Evolutionary conservation across 2,797 vertebrate species (phyloP).

Genomic region (Falco rusticolus): DNA sequence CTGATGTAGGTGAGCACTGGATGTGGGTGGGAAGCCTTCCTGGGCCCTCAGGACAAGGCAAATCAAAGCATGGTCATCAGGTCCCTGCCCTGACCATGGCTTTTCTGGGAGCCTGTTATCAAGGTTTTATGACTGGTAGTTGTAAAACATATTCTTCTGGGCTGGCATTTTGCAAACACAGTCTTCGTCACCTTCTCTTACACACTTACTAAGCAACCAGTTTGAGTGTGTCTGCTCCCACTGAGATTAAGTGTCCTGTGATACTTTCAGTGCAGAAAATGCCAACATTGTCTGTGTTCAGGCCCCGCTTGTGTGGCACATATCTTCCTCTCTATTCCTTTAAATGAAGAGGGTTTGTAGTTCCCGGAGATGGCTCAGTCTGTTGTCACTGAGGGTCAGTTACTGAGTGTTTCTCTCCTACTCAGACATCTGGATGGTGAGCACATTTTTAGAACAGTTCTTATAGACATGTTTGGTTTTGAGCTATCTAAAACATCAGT

Average conservation of each 20-base stretch:
- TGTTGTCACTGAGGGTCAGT: background rate
- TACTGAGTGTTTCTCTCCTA: background rate
- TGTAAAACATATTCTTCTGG: background rate
- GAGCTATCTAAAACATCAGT: background rate
- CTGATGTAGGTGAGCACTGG: background rate
- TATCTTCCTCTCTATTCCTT: background rate
- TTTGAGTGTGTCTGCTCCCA: rapidly evolving
- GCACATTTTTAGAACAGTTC: background rate
- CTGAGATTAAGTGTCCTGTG: background rate
- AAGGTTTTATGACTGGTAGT: background rate
- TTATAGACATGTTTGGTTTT: background rate
- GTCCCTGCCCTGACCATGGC: too few relatives aligned
- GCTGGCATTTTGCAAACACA: background rate
- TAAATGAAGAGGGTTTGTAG: background rate
- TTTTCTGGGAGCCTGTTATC: background rate
- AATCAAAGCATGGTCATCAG: background rate
- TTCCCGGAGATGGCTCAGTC: background rate
- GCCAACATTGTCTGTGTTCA: background rate
- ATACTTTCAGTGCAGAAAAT: background rate
- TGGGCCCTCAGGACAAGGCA: background rate
- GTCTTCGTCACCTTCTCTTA: background rate
- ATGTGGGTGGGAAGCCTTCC: background rate
- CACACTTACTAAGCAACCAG: background rate
- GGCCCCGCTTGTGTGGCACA: background rate
- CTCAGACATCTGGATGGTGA: background rate